phyloP scores from a whole-genome alignment of 2,113 vertebrate species.

The Eurypyga helias region DNA sequence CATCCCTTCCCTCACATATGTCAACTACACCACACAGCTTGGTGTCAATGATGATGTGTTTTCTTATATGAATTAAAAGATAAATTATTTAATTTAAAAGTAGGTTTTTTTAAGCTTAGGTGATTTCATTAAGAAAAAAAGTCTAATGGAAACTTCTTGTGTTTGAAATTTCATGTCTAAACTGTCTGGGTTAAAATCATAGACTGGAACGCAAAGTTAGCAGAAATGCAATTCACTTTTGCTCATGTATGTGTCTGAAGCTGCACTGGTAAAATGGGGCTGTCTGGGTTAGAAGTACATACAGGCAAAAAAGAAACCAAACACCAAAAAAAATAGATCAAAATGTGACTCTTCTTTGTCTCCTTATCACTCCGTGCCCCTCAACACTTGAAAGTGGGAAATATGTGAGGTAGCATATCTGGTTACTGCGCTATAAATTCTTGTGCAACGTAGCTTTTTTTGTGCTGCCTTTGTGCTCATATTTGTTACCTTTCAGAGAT shows the following conservation, averaged over 20 bases:
- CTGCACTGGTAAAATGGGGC: background rate
- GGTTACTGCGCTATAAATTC: fast-evolving
- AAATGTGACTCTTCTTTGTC: background rate
- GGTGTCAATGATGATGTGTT: background rate
- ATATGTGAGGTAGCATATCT: background rate
- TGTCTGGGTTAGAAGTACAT: background rate
- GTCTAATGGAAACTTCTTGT: background rate
- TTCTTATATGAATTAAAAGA: background rate
- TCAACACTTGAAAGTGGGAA: background rate
- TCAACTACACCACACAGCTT: too few relatives aligned
- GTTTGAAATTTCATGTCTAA: background rate
- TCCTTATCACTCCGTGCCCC: fast-evolving
- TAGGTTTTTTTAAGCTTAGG: background rate
- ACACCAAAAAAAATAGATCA: background rate
- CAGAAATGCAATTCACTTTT: background rate
- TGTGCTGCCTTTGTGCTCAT: background rate
- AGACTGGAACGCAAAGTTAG: background rate
- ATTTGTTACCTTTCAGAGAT: background rate
- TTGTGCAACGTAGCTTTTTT: background rate
- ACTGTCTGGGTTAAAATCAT: background rate
- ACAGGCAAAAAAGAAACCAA: background rate
- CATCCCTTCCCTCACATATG: too few relatives aligned
- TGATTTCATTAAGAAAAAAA: background rate
- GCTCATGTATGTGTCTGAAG: background rate
- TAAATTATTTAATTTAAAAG: background rate